Base-by-base conservation (phyloP, 2,113 vertebrate species). In the Picathartes gymnocephalus region DNA sequence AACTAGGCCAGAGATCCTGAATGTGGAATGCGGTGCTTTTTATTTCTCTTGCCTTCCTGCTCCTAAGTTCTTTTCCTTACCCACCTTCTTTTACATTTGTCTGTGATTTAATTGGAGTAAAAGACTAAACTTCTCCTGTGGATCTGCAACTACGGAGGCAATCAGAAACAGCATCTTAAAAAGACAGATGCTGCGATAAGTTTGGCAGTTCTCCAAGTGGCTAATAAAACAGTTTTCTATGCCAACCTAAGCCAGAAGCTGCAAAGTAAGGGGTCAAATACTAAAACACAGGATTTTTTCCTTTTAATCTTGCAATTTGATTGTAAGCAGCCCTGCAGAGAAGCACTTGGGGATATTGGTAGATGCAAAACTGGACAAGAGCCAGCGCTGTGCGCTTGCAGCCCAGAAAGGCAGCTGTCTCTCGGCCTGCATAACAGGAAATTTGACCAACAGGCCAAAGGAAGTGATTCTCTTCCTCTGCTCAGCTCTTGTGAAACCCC, bases 401-500 rank as follows among this genome's bases (percentile, higher is more conserved):
- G 39, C 24, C 40, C 57, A 86, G 62, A 77, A 82, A 77, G 30
- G 39, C 37, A 61, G 5, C 4, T 47, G 21, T 58, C 37, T 66
- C 44, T 51, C 33, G 31, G 42, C 48, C 42, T 50, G 23, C 11
- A 56, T 35, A 8, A 42, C 53, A 62, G 31, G 10, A 50, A 83
- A 27, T 0, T 1, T 40, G 35, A 23, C 39, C 66, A 77, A 51
- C 20, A 89, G 22, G 15, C 19, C 0, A 0, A 80, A 17, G 21
- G 35, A 72, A 20, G 15, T 9, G 20, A 64, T 35, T 54, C 66
- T 76, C 5, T 11, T 13, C 11, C 77, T 64, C 72, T 51, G 5
- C 33, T 57, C 39, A 20, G 12, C 42, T 51, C 64, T 66, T 2
- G 1, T 45, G 15, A 85, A 44, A 56, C 23, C 23, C 15, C 39